A percentile compares a stretch with the other conserved stretches of the same genome.
phyloP scores from a whole-genome alignment of 2,113 vertebrate species.

The Hypomesus transpacificus region DNA sequence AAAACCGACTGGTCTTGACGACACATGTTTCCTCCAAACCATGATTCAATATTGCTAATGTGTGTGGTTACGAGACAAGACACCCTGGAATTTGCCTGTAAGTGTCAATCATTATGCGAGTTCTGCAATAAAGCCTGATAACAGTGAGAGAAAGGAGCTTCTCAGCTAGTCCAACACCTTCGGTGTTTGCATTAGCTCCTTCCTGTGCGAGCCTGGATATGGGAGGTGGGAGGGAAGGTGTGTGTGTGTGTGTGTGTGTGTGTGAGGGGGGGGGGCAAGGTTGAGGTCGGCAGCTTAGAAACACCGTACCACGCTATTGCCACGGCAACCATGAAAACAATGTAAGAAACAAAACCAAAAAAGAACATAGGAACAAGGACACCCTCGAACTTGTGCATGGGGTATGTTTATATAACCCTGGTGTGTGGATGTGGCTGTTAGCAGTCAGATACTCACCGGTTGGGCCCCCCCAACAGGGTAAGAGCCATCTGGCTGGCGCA shows the following conservation, averaged over 20 bases:
- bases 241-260: neutral
- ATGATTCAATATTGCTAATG: constrained; percentile 1
- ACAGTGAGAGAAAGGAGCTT: no score
- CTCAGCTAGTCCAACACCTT: no score
- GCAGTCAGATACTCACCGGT: constrained; percentile 76
- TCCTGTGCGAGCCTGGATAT: no score
- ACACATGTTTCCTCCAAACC: no score
- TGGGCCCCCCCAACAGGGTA: constrained; percentile 92
- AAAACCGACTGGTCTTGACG: neutral
- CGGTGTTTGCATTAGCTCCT: no score
- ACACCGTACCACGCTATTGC: neutral
- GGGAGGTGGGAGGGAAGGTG: no score
- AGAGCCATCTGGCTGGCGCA: constrained; percentile 98
- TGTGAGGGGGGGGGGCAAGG: neutral
- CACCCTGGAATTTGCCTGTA: neutral
- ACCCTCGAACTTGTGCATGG: no score
- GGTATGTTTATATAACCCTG: constrained; percentile 5
- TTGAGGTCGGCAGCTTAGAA: neutral
- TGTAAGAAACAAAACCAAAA: neutral
- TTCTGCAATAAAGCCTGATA: no score
- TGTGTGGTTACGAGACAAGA: neutral
- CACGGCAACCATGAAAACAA: constrained; percentile 1
- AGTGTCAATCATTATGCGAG: no score
- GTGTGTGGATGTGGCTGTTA: neutral
- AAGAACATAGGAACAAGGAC: neutral